These are phyloP conservation scores for Meteorus colon DNA, from an alignment of 2,888 invertebrate species.

Conservation along the genomic window DNA sequence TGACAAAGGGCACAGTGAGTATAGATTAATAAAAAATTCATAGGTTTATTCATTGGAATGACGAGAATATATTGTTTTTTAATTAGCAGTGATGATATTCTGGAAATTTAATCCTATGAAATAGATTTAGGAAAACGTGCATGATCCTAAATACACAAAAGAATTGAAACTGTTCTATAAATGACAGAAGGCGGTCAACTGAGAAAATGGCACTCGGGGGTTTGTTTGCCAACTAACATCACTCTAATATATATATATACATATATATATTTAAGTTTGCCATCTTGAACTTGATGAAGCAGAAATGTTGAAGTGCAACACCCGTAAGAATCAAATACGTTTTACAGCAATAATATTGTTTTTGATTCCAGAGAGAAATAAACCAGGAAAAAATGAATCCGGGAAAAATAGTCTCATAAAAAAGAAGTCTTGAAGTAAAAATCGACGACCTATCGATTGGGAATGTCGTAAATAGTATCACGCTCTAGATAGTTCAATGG, in stretches of 20 bases:
- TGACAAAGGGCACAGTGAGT: background rate
- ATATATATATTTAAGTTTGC: background rate
- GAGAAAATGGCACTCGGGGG: slow-evolving; percentile 5
- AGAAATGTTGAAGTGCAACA: background rate
- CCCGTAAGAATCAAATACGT: background rate
- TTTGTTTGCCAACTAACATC: slow-evolving; percentile 1
- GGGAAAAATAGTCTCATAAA: too few relatives aligned
- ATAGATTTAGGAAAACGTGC: background rate
- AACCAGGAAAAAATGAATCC: background rate
- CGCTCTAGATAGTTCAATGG: too few relatives aligned
- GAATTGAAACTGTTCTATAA: slow-evolving; percentile 1
- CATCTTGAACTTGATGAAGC: slow-evolving; percentile 4
- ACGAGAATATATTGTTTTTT: background rate
- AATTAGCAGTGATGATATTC: background rate
- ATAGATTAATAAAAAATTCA: background rate
- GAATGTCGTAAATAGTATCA: too few relatives aligned
- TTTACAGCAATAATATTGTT: background rate
- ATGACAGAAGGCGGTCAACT: slow-evolving; percentile 15
- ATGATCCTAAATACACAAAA: slow-evolving; percentile 8
- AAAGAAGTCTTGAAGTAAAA: too few relatives aligned
- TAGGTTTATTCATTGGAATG: background rate
- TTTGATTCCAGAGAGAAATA: background rate
- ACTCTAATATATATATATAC: background rate
- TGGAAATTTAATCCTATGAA: slow-evolving; percentile 1
- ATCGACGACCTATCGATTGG: too few relatives aligned